Evolutionary conservation across 1,140 invertebrate genomes (phyloP).

Genomic region (Hypothenemus hampei): DNA sequence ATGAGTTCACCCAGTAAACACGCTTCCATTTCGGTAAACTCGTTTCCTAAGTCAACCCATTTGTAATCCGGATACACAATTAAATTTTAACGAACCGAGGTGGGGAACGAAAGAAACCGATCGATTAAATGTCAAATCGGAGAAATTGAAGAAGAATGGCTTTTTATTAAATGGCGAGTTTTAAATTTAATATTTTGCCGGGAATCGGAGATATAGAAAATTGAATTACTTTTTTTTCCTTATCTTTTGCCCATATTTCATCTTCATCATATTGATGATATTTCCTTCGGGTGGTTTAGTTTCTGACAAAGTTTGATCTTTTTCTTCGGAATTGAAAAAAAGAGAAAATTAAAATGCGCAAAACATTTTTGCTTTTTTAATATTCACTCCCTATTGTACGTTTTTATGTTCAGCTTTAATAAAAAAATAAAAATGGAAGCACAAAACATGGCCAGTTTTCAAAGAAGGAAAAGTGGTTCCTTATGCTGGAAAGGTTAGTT

Average conservation of each 20-base stretch:
- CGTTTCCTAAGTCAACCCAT: conserved; percentile 8
- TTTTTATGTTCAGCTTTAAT: no score
- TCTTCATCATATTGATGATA: conserved; percentile 18
- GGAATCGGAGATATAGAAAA: conserved; percentile 19
- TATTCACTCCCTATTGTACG: no score
- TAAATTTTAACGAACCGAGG: conserved; percentile 19
- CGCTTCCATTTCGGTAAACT: conserved; percentile 1
- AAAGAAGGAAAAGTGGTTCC: no score
- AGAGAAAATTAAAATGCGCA: no score
- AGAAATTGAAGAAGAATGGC: conserved; percentile 15
- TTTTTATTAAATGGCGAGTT: conserved; percentile 15
- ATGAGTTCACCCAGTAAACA: no score
- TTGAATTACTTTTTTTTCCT: conserved; percentile 12
- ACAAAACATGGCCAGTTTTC: no score
- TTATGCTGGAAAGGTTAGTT: no score
- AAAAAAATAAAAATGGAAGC: no score
- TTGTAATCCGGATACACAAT: conserved; percentile 19
- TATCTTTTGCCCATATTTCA: conserved; percentile 16
- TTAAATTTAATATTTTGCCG: conserved; percentile 22
- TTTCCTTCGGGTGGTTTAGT: not conserved
- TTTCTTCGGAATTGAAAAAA: no score
- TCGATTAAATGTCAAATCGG: conserved; percentile 18
- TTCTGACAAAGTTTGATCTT: conserved; percentile 1
- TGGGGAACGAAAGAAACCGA: conserved; percentile 13
- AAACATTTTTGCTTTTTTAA: no score